Evolutionary conservation across 2,888 invertebrate genomes (phyloP), one percentile per base, ranked within the genome.

Genomic region (Phyto melanocephala): DNA sequence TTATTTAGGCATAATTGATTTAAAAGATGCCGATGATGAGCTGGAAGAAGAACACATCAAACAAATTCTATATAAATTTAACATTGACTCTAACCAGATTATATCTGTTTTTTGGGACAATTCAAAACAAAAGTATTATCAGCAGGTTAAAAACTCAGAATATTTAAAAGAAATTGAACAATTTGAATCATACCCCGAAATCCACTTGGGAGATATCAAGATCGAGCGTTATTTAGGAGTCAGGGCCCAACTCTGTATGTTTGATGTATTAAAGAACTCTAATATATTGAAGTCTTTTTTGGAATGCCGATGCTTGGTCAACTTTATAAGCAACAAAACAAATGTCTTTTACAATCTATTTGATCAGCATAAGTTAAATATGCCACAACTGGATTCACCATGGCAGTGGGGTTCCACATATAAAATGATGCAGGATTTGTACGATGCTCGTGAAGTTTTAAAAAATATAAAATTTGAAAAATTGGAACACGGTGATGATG

Each of bases 371-470:
- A 50, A 68, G 0, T 28, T 77, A 0, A 47, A 7, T 13, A 54
- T 81, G 11, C 77, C 81, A 0, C 56, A 63, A 63, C 3, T 68
- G 37, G 81, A 81, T 77, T 81, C 81, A n/a, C 81, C 81, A 10
- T 81, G 77, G 81, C 67, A 56, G 63, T 60, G 40, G 33, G 72
- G 81, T 10, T 77, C 81, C 0, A 72, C 77, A 3, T 77, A 68
- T n/a, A 56, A 52, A 37, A 77, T 81, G 81, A 77, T 81, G 15
- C 47, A 74, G 1, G 33, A 62, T 35, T 63, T 81, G 24, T 10
- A 6, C 10, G 37, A 56, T 6, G 68, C 77, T 17, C 81, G 62
- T 0, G 0, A 15, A 3, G 0, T 63, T 6, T 72, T 81, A 35
- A 40, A 74, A 40, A 50, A 54, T 42, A 28, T 74, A 0, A 81